Evolutionary conservation across 2,888 invertebrate species (phyloP).

Genomic region (Pediacus dermestoides): DNA sequence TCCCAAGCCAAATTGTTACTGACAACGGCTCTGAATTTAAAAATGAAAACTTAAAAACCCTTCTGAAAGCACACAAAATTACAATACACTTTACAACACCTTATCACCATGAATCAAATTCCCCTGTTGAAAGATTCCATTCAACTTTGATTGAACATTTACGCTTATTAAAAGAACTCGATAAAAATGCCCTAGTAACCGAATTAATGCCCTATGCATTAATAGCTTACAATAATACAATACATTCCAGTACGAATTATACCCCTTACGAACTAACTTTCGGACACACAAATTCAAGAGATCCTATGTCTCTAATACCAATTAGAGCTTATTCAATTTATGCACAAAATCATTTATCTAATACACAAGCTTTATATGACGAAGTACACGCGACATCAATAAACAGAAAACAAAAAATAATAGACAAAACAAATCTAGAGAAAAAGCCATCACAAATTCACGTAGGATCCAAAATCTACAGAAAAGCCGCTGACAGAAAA

Average conservation of each 20-base stretch:
- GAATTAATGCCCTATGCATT: conserved; percentile 5
- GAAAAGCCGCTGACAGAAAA: too few relatives aligned
- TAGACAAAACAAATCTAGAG: too few relatives aligned
- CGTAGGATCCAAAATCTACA: too few relatives aligned
- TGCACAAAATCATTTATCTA: too few relatives aligned
- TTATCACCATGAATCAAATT: conserved; percentile 3
- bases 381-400: too few relatives aligned
- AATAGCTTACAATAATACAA: conserved; percentile 3
- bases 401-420: too few relatives aligned
- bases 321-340: too few relatives aligned
- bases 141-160: conserved; percentile 6
- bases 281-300: too few relatives aligned
- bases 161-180: background rate
- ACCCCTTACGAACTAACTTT: too few relatives aligned
- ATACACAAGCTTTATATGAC: too few relatives aligned
- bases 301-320: too few relatives aligned
- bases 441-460: too few relatives aligned
- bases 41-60: background rate
- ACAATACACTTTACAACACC: conserved; percentile 2
- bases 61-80: conserved; percentile 4
- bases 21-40: conserved; percentile 6
- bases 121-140: conserved; percentile 5
- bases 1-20: background rate
- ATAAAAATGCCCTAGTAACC: background rate
- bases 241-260: conserved; percentile 2